phyloP scores from a whole-genome alignment of 2,113 vertebrate species.

The Ptilonorhynchus violaceus region DNA sequence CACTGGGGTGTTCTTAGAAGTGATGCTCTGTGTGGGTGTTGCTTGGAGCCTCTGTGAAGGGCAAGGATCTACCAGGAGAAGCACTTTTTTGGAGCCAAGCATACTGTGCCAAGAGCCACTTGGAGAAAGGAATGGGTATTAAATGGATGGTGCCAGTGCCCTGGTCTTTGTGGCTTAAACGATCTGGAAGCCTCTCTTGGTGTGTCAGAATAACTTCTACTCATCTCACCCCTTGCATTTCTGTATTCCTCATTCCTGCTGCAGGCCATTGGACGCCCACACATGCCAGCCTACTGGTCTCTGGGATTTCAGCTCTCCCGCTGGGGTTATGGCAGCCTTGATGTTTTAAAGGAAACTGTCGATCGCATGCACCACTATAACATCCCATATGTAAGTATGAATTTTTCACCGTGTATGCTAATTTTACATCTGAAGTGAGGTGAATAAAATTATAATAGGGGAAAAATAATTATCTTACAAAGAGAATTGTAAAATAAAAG shows the following conservation, averaged over 20 bases:
- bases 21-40: not conserved
- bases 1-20: not conserved
- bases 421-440: not conserved
- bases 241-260: not conserved
- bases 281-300: constrained; percentile 87
- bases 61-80: not conserved
- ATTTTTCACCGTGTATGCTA: not conserved
- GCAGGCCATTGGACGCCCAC: constrained; percentile 76
- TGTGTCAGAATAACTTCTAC: not conserved
- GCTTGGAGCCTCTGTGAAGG: not conserved
- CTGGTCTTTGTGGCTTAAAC: not conserved
- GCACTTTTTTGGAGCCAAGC: not conserved
- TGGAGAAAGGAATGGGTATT: not conserved
- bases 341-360: constrained; percentile 74
- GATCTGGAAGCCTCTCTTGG: not conserved
- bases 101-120: not conserved
- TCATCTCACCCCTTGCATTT: not conserved
- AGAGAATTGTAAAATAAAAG: not conserved
- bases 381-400: constrained; percentile 80
- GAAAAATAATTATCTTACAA: not conserved
- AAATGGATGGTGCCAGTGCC: not conserved
- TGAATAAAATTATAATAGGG: not conserved
- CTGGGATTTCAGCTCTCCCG: constrained; percentile 87
- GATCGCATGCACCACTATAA: constrained; percentile 73
- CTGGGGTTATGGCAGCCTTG: constrained; percentile 80